Base-by-base conservation (phyloP, 2,888 invertebrate genomes). In the Mythimna lalbum region DNA sequence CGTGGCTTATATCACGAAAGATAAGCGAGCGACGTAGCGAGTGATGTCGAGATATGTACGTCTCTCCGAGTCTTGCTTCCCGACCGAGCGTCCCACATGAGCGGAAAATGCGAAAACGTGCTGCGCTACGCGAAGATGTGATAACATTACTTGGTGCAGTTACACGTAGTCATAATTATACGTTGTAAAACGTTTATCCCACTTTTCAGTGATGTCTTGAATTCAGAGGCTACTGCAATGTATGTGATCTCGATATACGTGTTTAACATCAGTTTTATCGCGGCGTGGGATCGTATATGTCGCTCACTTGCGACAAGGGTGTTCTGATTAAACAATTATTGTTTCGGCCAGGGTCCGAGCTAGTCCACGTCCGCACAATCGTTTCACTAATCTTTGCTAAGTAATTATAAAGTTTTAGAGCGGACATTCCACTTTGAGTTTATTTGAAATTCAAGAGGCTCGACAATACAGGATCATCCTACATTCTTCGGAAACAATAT, bases 341-440 rank as follows among this genome's bases (percentile, higher is more conserved):
- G 59, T 81, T 69, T 49, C 63, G 57, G 19, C 19, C 52, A 23
- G 55, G 43, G 59, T 59, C 62, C 53, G 36, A 71, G 64, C 59
- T 65, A 56, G 61, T 76, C 53, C 60, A 64, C 66, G 57, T 59
- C 31, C 47, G 59, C 57, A 70, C 65, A 68, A 72, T 73, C 56
- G 43, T 70, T 59, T 21, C 36, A 70, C 62, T 75, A 73, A 84
- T 84, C 82, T 84, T 78, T 50, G 60, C 59, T 73, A 66, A 73
- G 82, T 79, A 82, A 82, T 82, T 82, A 82, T 78, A 82, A 82
- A 84, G 62, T 82, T 84, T 78, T 53, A 60, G 64, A 69, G 27
- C 57, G 57, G 19, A 67, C 63, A 82, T 82, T 76, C 82, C 68
- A n/a, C 62, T 47, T 36, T 33, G n/a, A 78, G 61, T 73, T 78